Evolutionary conservation across 2,888 invertebrate genomes (phyloP).

Genomic region (Operophtera brumata): DNA sequence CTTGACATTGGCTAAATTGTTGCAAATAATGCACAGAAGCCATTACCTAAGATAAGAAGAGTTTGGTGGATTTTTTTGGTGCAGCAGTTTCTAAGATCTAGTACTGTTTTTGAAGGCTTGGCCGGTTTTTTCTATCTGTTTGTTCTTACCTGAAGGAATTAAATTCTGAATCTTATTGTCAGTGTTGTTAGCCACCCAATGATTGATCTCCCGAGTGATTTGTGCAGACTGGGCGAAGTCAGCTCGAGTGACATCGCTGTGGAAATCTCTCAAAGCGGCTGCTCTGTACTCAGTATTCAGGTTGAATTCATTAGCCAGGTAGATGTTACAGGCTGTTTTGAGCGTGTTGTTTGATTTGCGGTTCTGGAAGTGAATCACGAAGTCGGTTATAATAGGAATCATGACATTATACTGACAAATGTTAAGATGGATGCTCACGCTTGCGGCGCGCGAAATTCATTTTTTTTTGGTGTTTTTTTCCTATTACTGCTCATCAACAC

Average conservation of each 20-base stretch:
- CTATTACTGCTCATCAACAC: too few species aligned
- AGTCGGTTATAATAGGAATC: background rate
- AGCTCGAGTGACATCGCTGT: conserved; percentile 77
- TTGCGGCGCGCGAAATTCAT: too few species aligned
- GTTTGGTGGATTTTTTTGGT: too few species aligned
- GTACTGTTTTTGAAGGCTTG: too few species aligned
- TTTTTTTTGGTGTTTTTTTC: too few species aligned
- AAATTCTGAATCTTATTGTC: conserved; percentile 83
- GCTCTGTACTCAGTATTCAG: conserved; percentile 54
- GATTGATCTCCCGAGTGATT: conserved; percentile 83
- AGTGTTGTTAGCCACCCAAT: conserved; percentile 86
- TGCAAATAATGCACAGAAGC: too few species aligned
- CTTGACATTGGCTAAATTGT: too few species aligned
- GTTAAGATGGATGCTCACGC: too few species aligned
- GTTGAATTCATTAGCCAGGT: conserved; percentile 53
- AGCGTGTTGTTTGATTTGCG: conserved; percentile 58
- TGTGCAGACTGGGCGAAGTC: conserved; percentile 74
- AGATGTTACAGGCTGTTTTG: conserved; percentile 63
- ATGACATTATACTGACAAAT: background rate
- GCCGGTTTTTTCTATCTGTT: too few species aligned
- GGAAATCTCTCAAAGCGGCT: conserved; percentile 67
- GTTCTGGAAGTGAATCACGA: conserved; percentile 48
- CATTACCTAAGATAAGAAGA: too few species aligned
- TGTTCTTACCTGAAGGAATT: conserved; percentile 78
- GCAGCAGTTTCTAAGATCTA: too few species aligned